Evolutionary conservation across 2,797 vertebrate genomes (phyloP), one percentile per base, ranked within the genome.

Genomic region (Tolypeutes matacus): DNA sequence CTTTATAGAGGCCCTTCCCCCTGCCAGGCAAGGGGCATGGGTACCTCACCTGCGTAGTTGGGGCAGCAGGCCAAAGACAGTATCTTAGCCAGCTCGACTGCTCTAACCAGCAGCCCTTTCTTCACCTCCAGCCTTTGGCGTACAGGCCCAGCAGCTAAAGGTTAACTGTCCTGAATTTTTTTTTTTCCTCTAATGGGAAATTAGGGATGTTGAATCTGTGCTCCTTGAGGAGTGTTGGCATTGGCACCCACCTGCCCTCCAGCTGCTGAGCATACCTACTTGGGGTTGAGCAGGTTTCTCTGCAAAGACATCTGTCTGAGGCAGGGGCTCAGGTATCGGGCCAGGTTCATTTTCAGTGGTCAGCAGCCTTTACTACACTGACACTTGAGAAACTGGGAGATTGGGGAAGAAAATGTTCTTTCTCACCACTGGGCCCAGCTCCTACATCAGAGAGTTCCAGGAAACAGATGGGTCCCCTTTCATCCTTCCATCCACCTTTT

Each of bases 1-100:
- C 0, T 29, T 12, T 75, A 39, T 11, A 58, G n/a, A 10, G 25
- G 39, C 14, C 53, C 17, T n/a, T 46, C 39, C 31, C 58, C 58
- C 29, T 69, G 27, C 42, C 0, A 0, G 31, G 65, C n/a, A 1
- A 29, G 27, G 34, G 34, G 25, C 1, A 1, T 6, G 39, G 60
- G 29, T 27, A 29, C 18, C 23, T 17, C 64, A 12, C 25, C 4
- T 3, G 5, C 1, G 2, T 20, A 64, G 18, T 46, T 49, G 18
- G 49, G 49, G 51, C 21, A 2, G 23, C 7, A 7, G 46, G 21
- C 36, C n/a, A 3, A 12, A 18, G 3, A 17, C 27, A 34, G 10
- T 29, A 49, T 81, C 58, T 21, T 23, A 39, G n/a, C 18, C 72
- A 29, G 36, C 42, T 69, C n/a, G 20, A 17, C 56, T 15, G n/a